A percentile compares a stretch with the other conserved stretches of the same genome.
phyloP scores from a whole-genome alignment of 2,797 vertebrate genomes.

The Garrulus glandarius region DNA sequence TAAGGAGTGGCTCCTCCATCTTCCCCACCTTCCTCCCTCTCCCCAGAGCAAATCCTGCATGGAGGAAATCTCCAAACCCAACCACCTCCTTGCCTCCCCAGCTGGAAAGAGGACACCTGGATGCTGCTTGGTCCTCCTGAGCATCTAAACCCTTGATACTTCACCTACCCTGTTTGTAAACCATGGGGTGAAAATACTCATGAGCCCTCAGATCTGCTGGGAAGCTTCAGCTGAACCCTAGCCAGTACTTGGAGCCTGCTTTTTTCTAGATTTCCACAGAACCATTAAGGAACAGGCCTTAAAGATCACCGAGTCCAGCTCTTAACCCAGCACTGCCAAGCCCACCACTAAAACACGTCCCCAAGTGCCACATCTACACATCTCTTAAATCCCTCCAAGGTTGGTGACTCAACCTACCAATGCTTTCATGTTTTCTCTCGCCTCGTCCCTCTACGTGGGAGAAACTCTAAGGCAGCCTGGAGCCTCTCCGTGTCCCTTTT shows the following conservation, averaged over 20 bases:
- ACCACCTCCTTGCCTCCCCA: neutral
- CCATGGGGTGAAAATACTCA: rapidly evolving
- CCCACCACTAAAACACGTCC: neutral
- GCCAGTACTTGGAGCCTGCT: neutral
- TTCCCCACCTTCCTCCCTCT: neutral
- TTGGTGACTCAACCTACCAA: neutral
- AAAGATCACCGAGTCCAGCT: neutral
- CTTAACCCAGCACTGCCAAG: neutral
- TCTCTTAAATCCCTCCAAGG: neutral
- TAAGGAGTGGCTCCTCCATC: neutral
- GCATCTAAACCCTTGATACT: neutral
- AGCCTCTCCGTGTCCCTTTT: neutral
- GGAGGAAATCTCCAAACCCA: neutral
- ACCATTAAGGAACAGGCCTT: neutral
- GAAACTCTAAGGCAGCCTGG: neutral
- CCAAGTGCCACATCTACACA: neutral
- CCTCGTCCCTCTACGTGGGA: slow-evolving; percentile 4
- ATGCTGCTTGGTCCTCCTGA: rapidly evolving
- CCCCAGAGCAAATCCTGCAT: neutral
- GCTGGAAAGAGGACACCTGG: neutral
- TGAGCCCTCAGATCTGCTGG: neutral
- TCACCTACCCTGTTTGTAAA: neutral
- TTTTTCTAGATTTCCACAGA: neutral
- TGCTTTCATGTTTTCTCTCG: neutral
- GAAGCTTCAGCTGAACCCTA: neutral